Base-by-base conservation (phyloP, 2,113 vertebrate genomes). In the Sturnira hondurensis region DNA sequence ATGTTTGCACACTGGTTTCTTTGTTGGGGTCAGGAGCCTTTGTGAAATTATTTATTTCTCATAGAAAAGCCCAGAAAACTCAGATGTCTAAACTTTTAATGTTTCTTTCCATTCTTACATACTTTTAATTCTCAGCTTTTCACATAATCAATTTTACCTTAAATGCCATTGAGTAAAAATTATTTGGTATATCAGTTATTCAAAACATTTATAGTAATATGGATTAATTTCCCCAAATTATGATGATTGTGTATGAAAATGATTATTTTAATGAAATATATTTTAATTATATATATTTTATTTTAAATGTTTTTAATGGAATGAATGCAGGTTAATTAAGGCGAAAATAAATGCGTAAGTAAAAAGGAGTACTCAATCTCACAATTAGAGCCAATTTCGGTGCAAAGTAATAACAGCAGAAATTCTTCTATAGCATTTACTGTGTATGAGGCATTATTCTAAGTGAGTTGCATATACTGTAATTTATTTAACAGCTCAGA, bases 221-320 rank as follows among this genome's bases (percentile, higher is more conserved):
- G 9, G 19, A 20, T 92, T 80, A 65, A 63, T 94, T 86, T 86
- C 94, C 63, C 38, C 94, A 38, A 74, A 73, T 93, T 86, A 19
- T 94, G 73, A 89, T 80, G 86, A 89, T 52, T 89, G 36, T 31
- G 22, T 87, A 9, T 80, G 16, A 93, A 97, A 95, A 83, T 76
- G 22, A 41, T 71, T 33, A 58, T 89, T 83, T 92, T 74, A 65
- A 54, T 84, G 28, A 71, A 41, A 2, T 41, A 11, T 86, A 83
- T 70, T 91, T 83, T 84, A 89, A 87, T 96, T 65, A 50, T 54
- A 50, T 0, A 3, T 31, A 86, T 58, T 80, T 89, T 87, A 81
- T 56, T 81, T 7, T 41, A 65, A 91, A 33, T 16, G 56, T 83
- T 83, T 86, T 83, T 58, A 84, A 19, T 80, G 86, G n/a, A 58